A percentile compares a stretch with the other conserved stretches of the same genome.
Conservation (phyloP, 2,113 vertebrate genomes). For the Arenaria interpres region DNA sequence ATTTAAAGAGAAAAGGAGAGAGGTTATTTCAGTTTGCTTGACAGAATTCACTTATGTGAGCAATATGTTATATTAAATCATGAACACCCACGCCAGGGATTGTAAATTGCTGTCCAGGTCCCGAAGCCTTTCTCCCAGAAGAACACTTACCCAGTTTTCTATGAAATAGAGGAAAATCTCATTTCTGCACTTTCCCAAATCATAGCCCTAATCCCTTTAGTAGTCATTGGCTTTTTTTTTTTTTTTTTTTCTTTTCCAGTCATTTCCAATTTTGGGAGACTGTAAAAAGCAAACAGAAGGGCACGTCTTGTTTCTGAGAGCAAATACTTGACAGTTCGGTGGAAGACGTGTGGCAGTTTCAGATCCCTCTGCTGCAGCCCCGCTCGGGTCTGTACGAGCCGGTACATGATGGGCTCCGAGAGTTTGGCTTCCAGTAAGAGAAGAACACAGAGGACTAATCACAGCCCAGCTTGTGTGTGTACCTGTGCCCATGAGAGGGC, state of each 20-base stretch:
- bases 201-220: background rate
- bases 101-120: background rate
- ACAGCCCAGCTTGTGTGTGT: background rate
- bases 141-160: background rate
- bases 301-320: background rate
- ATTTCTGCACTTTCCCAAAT: background rate
- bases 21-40: slow-evolving; percentile 34
- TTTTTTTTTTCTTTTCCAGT: background rate
- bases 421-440: background rate
- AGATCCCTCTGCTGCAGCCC: background rate
- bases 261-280: background rate
- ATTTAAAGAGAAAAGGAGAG: slow-evolving; percentile 32
- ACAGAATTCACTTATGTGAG: slow-evolving; percentile 24
- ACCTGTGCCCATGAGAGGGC: rapidly evolving
- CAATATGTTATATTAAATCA: background rate
- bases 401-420: background rate
- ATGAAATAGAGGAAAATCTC: background rate
- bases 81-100: background rate
- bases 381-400: background rate
- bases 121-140: background rate
- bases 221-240: background rate
- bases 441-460: background rate
- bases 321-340: background rate
- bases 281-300: background rate
- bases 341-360: background rate